phyloP scores from a whole-genome alignment of 2,113 vertebrate genomes.

The Vireo altiloquus region DNA sequence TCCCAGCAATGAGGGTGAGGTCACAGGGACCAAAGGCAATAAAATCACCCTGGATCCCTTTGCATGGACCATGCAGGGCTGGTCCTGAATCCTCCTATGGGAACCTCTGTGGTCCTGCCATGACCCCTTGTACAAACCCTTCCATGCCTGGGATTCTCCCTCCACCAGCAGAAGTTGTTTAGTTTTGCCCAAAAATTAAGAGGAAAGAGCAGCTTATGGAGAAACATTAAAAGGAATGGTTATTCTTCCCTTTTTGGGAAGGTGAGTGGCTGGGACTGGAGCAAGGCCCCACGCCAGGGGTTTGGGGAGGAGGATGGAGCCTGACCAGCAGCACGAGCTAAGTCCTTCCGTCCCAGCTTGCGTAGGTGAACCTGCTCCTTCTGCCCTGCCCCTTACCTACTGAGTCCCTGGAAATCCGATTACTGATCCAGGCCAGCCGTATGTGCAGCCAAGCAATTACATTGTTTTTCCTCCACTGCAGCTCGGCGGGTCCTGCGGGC shows the following conservation, averaged over 20 bases:
- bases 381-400: constrained; percentile 46
- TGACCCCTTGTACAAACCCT: neutral
- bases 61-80: accelerated
- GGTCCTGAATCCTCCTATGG: neutral
- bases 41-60: neutral
- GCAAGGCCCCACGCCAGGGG: neutral
- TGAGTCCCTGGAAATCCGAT: constrained; percentile 57
- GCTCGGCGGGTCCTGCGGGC: neutral
- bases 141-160: neutral
- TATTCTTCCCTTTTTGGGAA: neutral
- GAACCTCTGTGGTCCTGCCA: neutral
- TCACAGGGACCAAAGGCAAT: neutral
- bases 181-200: neutral
- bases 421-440: constrained; percentile 45
- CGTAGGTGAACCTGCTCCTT: constrained; percentile 8
- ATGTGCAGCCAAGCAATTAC: constrained; percentile 49
- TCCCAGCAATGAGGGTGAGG: neutral
- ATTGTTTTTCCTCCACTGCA: constrained; percentile 4
- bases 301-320: neutral
- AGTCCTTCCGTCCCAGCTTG: neutral
- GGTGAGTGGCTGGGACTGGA: neutral
- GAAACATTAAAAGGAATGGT: neutral
- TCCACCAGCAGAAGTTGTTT: neutral
- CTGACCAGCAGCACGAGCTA: neutral
- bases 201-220: neutral